A percentile compares a stretch with the other conserved stretches of the same genome.
phyloP scores from a whole-genome alignment of 2,113 vertebrate genomes.

The Xyrauchen texanus region DNA sequence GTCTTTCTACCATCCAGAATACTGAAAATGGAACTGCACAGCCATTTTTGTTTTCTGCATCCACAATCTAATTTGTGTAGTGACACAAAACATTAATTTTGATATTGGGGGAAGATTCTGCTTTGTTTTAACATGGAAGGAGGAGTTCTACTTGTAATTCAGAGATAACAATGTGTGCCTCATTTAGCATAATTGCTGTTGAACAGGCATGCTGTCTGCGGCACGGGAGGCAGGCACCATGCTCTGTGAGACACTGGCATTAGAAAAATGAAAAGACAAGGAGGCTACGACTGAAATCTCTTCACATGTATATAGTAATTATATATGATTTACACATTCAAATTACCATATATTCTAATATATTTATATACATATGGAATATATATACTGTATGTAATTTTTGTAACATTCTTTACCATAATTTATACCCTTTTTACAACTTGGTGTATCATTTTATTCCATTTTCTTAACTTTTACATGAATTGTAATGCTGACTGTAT shows the following conservation, averaged over 20 bases:
- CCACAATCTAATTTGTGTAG: slow-evolving; percentile 40
- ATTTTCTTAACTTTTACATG: too few species aligned
- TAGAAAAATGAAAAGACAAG: not conserved
- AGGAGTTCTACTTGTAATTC: slow-evolving; percentile 30
- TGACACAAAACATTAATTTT: slow-evolving; percentile 17
- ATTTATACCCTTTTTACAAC: too few species aligned
- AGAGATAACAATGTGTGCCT: slow-evolving; percentile 46
- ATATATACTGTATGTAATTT: too few species aligned
- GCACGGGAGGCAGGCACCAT: slow-evolving; percentile 20
- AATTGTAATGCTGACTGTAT: too few species aligned
- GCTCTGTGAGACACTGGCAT: not conserved
- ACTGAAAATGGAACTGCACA: not conserved
- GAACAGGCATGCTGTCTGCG: slow-evolving; percentile 24
- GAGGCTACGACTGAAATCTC: not conserved
- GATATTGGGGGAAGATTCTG: slow-evolving; percentile 4
- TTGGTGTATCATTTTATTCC: too few species aligned
- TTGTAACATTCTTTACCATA: too few species aligned
- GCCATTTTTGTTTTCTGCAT: not conserved
- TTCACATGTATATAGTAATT: too few species aligned
- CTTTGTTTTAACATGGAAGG: slow-evolving; percentile 44
- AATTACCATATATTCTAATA: too few species aligned
- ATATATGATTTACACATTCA: too few species aligned
- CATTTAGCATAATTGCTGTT: slow-evolving; percentile 41
- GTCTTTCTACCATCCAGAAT: slow-evolving; percentile 23
- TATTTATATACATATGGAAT: too few species aligned